Base-by-base conservation (phyloP, 53 echinoderm and acorn worm species). In the Apostichopus leukothele region DNA sequence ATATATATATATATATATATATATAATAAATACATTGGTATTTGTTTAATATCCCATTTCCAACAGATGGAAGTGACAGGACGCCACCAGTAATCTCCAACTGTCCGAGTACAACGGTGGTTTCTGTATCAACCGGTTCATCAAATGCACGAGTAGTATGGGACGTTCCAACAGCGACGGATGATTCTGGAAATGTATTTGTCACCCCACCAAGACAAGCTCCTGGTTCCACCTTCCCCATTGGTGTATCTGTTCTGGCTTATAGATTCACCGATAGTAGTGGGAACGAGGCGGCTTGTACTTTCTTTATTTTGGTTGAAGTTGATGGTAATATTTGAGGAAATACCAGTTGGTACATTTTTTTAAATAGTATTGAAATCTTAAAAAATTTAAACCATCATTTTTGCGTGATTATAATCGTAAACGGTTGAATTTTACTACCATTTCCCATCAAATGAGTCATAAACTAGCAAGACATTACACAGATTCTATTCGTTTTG, bases 171-270 rank as follows among this genome's bases (percentile, higher is more conserved):
- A 67, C 67, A 16, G 67, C 67, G 5, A 67, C 67, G 12, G 67
- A 67, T 13, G 67, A 67, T 16, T 67, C 67, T 16, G 67, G 67
- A 51, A 78, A 51, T 78, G 78, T 78, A 7, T 5, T 2, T 52
- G n/a, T 78, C 25, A 12, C 2, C 6, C 22, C 19, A 78, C 25
- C 25, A 25, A 78, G 78, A 51, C 39, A 78, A 14, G 51, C 4
- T 78, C 78, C 78, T 52, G 78, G 52, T 5, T 78, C 14, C 8
- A 51, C 52, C 11, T 78, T 78, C 12, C 78, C 78, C 1, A 78
- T 78, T 78, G 78, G 78, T 10, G 12, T 78, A 14, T 51, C 78
- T 13, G 78, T 78, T 13, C 52, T 78, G 50, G 52, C 78, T 51
- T 78, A 78, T 52, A 78, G 16, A 78, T 78, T 78, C 19, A 6